Percentiles rank a stretch among this genome's conserved stretches.
Conservation (phyloP, 1,140 invertebrate genomes). For the Leptinotarsa defecta region DNA sequence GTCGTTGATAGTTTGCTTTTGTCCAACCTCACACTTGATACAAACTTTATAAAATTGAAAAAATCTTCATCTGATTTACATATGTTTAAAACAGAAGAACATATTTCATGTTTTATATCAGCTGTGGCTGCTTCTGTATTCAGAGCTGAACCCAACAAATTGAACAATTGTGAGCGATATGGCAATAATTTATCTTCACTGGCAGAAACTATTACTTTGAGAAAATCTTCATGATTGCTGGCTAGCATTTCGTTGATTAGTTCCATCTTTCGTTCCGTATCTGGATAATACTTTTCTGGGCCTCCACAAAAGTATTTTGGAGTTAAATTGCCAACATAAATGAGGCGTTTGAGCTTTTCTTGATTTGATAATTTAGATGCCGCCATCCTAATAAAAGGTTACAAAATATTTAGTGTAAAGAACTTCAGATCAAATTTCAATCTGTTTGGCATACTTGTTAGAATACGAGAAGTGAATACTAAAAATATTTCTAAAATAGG, state of each 20-base stretch:
- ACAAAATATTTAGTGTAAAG: not conserved
- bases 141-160: conserved; percentile 32
- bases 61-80: conserved; percentile 61
- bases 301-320: conserved; percentile 36
- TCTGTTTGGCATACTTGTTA: too few species aligned
- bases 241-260: conserved; percentile 11
- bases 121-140: conserved; percentile 13
- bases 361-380: conserved; percentile 25
- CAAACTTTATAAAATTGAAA: conserved; percentile 63
- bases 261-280: not conserved
- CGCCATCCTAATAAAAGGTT: conserved; percentile 28
- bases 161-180: conserved; percentile 33
- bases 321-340: conserved; percentile 32
- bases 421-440: too few species aligned
- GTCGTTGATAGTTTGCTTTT: conserved; percentile 61
- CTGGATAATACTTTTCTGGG: conserved; percentile 34
- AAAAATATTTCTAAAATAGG: too few species aligned
- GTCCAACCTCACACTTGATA: conserved; percentile 55
- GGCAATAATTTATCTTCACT: conserved; percentile 37
- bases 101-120: conserved; percentile 52
- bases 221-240: conserved; percentile 32
- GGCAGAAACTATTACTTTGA: conserved; percentile 31
- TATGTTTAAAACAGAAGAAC: conserved; percentile 56
- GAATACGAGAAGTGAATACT: too few species aligned
- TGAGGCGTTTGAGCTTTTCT: conserved; percentile 36